Evolutionary conservation across 2,888 invertebrate genomes (phyloP).

Genomic region (Ormyrus pomaceus): DNA sequence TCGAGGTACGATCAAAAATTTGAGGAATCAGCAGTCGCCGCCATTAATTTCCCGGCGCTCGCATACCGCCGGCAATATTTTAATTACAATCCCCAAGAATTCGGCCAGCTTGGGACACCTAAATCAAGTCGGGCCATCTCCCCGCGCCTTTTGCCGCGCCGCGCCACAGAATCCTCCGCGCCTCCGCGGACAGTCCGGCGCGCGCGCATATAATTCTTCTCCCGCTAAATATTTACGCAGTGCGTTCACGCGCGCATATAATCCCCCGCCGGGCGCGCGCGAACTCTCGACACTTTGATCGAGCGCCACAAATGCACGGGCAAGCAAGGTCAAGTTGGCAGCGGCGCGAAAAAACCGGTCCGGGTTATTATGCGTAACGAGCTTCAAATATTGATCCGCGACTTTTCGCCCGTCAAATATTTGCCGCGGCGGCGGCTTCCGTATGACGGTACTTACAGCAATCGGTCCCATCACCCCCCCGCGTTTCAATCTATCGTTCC

Average conservation of each 20-base stretch:
- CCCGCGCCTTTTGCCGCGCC: background rate
- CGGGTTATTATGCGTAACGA: constrained; percentile 42
- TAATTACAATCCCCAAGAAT: no score
- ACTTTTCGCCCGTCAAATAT: constrained; percentile 49
- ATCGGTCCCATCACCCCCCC: background rate
- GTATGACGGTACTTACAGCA: constrained; percentile 26
- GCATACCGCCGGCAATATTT: no score
- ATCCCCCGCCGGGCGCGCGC: constrained; percentile 12
- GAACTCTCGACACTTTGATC: constrained; percentile 7
- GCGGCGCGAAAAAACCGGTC: background rate
- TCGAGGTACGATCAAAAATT: no score
- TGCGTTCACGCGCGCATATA: constrained; percentile 25
- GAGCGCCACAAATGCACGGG: background rate
- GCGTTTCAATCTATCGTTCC: constrained; percentile 47
- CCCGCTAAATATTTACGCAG: constrained; percentile 47
- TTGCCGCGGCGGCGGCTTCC: constrained; percentile 38
- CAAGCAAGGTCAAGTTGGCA: constrained; percentile 38
- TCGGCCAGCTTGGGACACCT: background rate
- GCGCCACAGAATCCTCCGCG: background rate
- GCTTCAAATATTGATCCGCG: constrained; percentile 39
- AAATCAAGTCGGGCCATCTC: constrained; percentile 36
- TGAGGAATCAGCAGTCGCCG: no score
- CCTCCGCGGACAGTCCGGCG: background rate
- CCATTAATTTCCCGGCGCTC: no score
- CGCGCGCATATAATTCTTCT: constrained; percentile 42